Conservation (phyloP, 2,888 invertebrate genomes). For the Heliconius ismenius region DNA sequence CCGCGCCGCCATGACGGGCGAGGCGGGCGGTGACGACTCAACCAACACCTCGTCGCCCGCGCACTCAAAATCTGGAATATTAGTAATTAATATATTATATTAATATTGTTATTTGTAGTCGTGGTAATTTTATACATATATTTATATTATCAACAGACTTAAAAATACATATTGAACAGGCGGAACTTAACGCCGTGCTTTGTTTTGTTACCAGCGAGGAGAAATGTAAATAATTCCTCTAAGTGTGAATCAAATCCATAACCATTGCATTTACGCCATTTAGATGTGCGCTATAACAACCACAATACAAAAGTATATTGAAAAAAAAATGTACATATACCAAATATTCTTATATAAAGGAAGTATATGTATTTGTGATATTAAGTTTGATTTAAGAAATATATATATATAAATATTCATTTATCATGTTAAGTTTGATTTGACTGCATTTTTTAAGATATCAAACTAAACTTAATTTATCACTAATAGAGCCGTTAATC, state of each 20-base stretch:
- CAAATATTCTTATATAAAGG: no score
- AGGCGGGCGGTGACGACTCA: constrained; percentile 77
- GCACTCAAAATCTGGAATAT: constrained; percentile 77
- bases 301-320: neutral
- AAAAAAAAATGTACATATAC: no score
- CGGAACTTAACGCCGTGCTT: neutral
- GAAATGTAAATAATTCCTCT: neutral
- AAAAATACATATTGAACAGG: neutral
- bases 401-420: no score
- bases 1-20: constrained; percentile 76
- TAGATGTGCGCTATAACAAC: neutral
- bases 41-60: constrained; percentile 79
- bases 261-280: neutral
- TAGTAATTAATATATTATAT: neutral
- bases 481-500: no score
- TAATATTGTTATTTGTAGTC: neutral
- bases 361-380: no score
- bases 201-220: neutral
- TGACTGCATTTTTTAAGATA: no score
- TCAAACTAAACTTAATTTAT: no score
- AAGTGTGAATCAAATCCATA: neutral
- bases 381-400: no score
- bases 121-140: neutral
- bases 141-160: neutral
- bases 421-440: no score